Evolutionary conservation across 2,113 vertebrate species (phyloP).

Genomic region (Melanerpes formicivorus): DNA sequence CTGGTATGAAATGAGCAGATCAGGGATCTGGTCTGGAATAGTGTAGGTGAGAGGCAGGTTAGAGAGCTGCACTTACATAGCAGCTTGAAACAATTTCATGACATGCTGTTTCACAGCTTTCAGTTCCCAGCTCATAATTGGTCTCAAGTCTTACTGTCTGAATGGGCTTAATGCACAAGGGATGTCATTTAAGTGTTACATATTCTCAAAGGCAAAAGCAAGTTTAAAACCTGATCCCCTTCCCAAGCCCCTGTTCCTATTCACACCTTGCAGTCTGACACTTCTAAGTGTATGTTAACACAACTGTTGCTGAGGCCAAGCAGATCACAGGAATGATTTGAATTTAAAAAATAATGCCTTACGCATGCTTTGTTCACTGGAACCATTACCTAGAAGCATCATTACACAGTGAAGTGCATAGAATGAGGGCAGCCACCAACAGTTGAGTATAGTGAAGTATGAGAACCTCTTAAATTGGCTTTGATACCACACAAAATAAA

Average conservation of each 20-base stretch:
- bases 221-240: neutral
- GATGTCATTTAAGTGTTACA: neutral
- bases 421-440: neutral
- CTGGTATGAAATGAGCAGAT: neutral
- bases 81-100: neutral
- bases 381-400: neutral
- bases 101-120: constrained; percentile 50
- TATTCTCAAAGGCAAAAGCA: neutral
- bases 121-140: neutral
- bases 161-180: neutral
- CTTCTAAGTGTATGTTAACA: neutral
- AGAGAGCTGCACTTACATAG: neutral
- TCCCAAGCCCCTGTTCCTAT: neutral
- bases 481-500: neutral
- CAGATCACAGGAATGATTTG: neutral
- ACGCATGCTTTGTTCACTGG: neutral
- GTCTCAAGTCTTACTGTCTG: constrained; percentile 9
- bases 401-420: neutral
- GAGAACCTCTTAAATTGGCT: neutral
- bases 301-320: neutral
- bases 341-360: neutral
- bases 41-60: neutral
- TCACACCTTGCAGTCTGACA: neutral
- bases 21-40: neutral
- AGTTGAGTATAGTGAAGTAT: neutral